phyloP scores from a whole-genome alignment of 2,797 vertebrate genomes.

The Decapterus maruadsi region DNA sequence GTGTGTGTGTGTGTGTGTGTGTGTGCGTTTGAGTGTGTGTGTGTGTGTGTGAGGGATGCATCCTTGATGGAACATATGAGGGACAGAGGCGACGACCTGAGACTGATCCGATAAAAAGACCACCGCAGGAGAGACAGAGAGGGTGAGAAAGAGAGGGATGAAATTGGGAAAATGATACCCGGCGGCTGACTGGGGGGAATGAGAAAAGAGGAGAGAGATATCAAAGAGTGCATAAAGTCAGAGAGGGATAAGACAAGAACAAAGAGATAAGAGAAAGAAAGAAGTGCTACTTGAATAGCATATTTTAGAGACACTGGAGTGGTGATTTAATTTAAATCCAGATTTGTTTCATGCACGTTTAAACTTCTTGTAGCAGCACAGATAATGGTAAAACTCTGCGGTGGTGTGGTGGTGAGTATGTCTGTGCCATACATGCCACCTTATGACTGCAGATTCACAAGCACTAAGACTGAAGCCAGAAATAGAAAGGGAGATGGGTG shows the following conservation, averaged over 20 bases:
- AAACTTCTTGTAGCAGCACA: constrained; percentile 1
- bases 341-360: not conserved
- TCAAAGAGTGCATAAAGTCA: constrained; percentile 40
- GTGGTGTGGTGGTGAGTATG: not conserved
- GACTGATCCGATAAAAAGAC: constrained; percentile 88
- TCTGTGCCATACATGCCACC: constrained; percentile 10
- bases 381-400: not conserved
- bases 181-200: constrained; percentile 22
- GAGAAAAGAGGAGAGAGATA: constrained; percentile 55
- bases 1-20: constrained; percentile 27
- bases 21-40: constrained; percentile 24
- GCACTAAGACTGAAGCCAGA: constrained; percentile 38
- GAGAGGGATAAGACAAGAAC: constrained; percentile 4
- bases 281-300: not conserved
- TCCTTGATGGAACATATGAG: constrained; percentile 85
- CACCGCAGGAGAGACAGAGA: constrained; percentile 70
- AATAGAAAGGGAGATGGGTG: constrained; percentile 62
- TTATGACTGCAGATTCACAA: constrained; percentile 42
- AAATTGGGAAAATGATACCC: constrained; percentile 66
- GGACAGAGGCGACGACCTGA: constrained; percentile 85
- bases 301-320: constrained; percentile 1
- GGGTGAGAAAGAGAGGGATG: constrained; percentile 65
- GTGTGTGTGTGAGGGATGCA: constrained; percentile 64
- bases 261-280: constrained; percentile 15
- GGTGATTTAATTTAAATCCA: constrained; percentile 17